These are phyloP conservation scores for Xiphophorus hellerii DNA, from an alignment of 2,113 vertebrate genomes.

Conservation along the genomic window DNA sequence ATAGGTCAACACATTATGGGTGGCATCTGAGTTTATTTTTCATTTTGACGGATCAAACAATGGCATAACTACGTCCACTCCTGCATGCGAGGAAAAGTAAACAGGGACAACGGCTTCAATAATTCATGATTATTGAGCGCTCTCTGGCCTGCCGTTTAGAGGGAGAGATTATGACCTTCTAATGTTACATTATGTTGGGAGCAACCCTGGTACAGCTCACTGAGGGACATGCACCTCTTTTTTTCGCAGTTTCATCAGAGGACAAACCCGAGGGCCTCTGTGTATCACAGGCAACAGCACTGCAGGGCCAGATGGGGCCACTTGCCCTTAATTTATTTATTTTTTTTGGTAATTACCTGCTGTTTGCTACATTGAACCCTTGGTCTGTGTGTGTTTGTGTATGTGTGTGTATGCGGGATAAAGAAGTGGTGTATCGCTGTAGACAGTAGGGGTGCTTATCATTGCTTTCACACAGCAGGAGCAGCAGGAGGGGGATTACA, in stretches of 20 bases:
- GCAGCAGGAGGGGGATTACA: slow-evolving; percentile 66
- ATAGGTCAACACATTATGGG: neutral
- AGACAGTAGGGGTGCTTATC: slow-evolving; percentile 49
- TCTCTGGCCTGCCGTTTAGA: slow-evolving; percentile 10
- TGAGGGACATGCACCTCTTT: neutral
- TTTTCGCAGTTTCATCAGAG: neutral
- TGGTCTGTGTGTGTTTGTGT: slow-evolving; percentile 4
- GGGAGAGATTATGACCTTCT: slow-evolving; percentile 40
- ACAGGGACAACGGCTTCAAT: slow-evolving; percentile 64
- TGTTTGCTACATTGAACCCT: slow-evolving; percentile 27
- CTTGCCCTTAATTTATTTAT: slow-evolving; percentile 12
- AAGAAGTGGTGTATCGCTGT: neutral
- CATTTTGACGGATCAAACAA: slow-evolving; percentile 13
- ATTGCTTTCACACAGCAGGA: slow-evolving; percentile 48
- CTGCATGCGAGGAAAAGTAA: slow-evolving; percentile 29
- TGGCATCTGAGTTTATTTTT: slow-evolving; percentile 2
- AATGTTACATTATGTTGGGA: slow-evolving; percentile 25
- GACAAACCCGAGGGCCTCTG: neutral
- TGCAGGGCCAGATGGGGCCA: slow-evolving; percentile 15
- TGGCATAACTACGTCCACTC: slow-evolving; percentile 3
- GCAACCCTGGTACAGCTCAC: neutral
- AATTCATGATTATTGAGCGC: slow-evolving; percentile 67
- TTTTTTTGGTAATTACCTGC: slow-evolving; percentile 15
- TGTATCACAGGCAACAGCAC: neutral
- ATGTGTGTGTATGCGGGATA: slow-evolving; percentile 1